Evolutionary conservation across 2,797 vertebrate species (phyloP), one percentile per base, ranked within the genome.

Genomic region (Tadarida brasiliensis): DNA sequence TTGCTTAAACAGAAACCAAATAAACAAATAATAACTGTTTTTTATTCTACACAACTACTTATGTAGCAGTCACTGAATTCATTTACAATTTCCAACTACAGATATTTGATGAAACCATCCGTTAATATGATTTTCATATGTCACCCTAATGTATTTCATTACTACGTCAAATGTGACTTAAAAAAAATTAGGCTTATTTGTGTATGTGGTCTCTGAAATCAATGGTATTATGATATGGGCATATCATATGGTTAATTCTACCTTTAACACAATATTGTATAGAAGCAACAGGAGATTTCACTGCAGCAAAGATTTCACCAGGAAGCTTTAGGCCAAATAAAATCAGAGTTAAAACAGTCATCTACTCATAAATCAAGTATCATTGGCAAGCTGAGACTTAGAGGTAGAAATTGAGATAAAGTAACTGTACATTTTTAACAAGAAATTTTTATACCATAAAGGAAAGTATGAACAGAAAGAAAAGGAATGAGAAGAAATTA

Each of bases 1-100:
- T 92, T 95, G 44, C 63, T 94, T 96, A 94, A 86, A 97, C 33
- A 96, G 78, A 96, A 96, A 81, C 16, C 44, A 82, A 93, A 61
- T 71, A 88, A 90, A 82, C 59, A 94, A 95, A 95, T 80, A 95
- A 92, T 74, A 90, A 68, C 17, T 88, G 14, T 76, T 89, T 88
- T 96, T 92, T 33, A 67, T 74, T 91, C 91, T 71, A 44, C 1
- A 74, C 33, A 94, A 67, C 73, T 74, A 89, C 92, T 94, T 70
- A 84, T 5, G 39, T 30, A 83, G 47, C 47, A 92, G 56, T 65
- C 68, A 76, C 11, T 76, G 74, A 67, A 80, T 95, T 91, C 61
- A 90, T 77, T 77, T 93, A 56, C 17, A 95, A 67, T 91, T 96
- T 96, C 63, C n/a, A 83, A 65, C 81, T 85, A 70, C 65, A 94